phyloP scores from a whole-genome alignment of 2,113 vertebrate genomes.

The Morone saxatilis region DNA sequence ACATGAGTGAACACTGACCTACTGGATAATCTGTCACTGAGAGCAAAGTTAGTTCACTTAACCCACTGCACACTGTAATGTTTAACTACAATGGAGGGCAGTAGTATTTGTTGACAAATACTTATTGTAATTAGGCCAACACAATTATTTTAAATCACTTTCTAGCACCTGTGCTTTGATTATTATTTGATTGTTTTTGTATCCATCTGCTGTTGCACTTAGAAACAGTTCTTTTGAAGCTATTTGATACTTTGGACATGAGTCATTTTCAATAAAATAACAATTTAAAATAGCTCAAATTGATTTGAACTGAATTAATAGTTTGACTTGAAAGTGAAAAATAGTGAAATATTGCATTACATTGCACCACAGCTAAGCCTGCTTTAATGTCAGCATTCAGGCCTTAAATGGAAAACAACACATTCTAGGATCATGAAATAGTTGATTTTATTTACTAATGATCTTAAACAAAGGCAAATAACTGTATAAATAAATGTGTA shows the following conservation, averaged over 20 bases:
- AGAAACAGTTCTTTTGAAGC: conserved; percentile 9
- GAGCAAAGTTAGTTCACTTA: conserved; percentile 24
- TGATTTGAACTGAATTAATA: conserved; percentile 29
- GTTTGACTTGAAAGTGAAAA: background rate
- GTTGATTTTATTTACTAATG: conserved; percentile 27
- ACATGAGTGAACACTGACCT: conserved; percentile 60
- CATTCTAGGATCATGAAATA: background rate
- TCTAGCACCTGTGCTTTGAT: background rate
- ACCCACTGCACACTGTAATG: background rate
- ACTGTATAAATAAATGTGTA: conserved; percentile 6
- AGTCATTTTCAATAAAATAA: conserved; percentile 24
- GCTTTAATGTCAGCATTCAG: conserved; percentile 11
- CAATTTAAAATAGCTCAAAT: conserved; percentile 7
- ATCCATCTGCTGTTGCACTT: background rate
- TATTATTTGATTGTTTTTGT: background rate
- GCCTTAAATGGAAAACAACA: conserved; percentile 28
- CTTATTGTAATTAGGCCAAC: conserved; percentile 14
- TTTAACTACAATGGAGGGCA: background rate
- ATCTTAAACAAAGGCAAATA: conserved; percentile 40
- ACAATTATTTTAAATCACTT: conserved; percentile 13
- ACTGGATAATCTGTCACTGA: conserved; percentile 61
- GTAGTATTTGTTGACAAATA: background rate
- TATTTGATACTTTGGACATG: background rate
- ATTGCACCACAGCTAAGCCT: conserved; percentile 16
- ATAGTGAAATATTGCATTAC: conserved; percentile 15